phyloP scores from a whole-genome alignment of 2,888 invertebrate genomes.

The Polymixis lichenea region DNA sequence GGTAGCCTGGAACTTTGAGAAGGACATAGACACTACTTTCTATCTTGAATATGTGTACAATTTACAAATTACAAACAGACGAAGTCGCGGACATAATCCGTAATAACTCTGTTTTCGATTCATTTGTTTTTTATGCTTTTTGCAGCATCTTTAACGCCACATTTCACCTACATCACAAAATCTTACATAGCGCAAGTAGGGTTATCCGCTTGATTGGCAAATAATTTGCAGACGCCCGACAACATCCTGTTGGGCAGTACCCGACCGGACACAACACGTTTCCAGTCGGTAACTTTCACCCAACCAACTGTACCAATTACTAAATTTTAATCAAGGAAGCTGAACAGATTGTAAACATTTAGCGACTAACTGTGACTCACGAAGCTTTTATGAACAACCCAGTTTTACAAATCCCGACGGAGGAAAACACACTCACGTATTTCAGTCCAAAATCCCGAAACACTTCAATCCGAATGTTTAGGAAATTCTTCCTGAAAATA shows the following conservation, averaged over 20 bases:
- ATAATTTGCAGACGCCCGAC: neutral
- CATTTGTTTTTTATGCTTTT: no score
- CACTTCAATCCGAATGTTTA: neutral
- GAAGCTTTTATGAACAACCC: slow-evolving; percentile 17
- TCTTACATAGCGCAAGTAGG: neutral
- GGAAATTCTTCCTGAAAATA: slow-evolving; percentile 29
- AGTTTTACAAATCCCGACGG: neutral
- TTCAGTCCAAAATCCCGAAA: slow-evolving; percentile 14
- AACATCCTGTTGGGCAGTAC: neutral
- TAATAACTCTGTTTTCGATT: no score
- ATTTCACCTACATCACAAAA: neutral
- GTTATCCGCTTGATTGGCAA: neutral
- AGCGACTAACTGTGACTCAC: neutral
- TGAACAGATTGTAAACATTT: slow-evolving; percentile 16
- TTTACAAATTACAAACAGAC: no score
- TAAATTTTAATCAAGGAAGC: slow-evolving; percentile 31
- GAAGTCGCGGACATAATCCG: no score
- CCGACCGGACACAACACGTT: neutral
- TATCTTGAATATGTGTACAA: no score
- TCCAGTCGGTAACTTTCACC: neutral
- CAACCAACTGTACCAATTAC: neutral
- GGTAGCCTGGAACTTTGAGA: no score
- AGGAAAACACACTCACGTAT: slow-evolving; percentile 11
- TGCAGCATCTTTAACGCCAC: no score
- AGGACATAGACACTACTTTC: no score